Conservation (phyloP, 92 coral and sea anemone species). For the Palythoa grandis region DNA sequence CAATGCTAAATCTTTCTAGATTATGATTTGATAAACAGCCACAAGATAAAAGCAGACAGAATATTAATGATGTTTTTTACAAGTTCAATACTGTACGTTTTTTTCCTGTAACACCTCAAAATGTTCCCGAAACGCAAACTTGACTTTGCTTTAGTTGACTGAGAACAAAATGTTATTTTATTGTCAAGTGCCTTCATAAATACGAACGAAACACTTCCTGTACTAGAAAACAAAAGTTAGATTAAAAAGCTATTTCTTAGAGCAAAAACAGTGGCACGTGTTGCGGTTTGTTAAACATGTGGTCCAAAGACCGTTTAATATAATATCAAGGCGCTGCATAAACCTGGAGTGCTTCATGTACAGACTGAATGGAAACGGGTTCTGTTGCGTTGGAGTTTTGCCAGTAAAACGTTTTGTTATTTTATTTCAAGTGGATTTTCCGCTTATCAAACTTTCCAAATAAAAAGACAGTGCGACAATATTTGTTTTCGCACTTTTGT, state of each 20-base stretch:
- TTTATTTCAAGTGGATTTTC: neutral
- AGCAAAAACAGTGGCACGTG: slow-evolving; percentile 9
- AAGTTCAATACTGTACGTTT: neutral
- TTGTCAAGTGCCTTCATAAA: neutral
- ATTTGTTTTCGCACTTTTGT: neutral
- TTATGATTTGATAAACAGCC: slow-evolving; percentile 6
- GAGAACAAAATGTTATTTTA: neutral
- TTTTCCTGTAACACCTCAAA: neutral
- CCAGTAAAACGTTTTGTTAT: slow-evolving; percentile 1
- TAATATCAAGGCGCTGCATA: too few relatives aligned
- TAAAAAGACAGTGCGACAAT: neutral
- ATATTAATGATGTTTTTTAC: slow-evolving; percentile 2
- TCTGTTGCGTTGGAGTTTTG: slow-evolving; percentile 24
- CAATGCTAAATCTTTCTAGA: neutral
- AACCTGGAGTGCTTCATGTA: too few relatives aligned
- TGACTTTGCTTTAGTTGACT: neutral
- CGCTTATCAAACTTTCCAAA: neutral
- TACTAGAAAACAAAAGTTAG: neutral
- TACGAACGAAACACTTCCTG: neutral
- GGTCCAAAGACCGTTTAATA: neutral
- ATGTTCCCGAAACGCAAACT: too few relatives aligned
- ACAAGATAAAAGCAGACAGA: neutral
- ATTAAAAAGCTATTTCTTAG: neutral
- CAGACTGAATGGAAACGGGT: neutral
- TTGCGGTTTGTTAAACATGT: neutral